phyloP scores from a whole-genome alignment of 2,797 vertebrate species.

The Cossypha niveicapilla region DNA sequence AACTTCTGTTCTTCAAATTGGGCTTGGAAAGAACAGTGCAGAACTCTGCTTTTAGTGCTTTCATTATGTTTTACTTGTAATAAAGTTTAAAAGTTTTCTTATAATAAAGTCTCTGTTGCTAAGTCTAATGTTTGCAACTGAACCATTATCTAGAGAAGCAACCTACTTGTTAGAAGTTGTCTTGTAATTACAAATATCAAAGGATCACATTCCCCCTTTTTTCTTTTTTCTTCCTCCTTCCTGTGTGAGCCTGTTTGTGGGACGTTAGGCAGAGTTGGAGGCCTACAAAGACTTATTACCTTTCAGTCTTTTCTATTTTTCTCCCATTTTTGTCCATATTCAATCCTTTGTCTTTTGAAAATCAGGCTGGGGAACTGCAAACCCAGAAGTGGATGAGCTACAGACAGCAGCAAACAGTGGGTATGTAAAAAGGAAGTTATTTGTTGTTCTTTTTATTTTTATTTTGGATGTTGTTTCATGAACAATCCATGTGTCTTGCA shows the following conservation, averaged over 20 bases:
- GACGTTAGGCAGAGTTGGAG: background rate
- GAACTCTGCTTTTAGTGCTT: background rate
- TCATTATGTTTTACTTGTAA: background rate
- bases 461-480: background rate
- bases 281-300: background rate
- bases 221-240: background rate
- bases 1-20: background rate
- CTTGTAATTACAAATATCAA: background rate
- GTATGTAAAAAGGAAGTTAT: constrained; percentile 60
- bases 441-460: background rate
- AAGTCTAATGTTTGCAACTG: background rate
- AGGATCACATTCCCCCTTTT: background rate
- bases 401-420: constrained; percentile 34
- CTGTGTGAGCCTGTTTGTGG: background rate
- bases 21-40: background rate
- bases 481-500: background rate
- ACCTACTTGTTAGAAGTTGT: background rate
- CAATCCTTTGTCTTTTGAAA: constrained; percentile 62
- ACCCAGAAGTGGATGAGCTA: constrained; percentile 28
- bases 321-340: background rate
- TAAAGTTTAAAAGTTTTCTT: background rate
- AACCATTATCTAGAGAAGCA: background rate
- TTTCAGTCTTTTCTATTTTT: background rate
- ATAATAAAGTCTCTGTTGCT: background rate
- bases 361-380: constrained; percentile 67